A percentile compares a stretch with the other conserved stretches of the same genome.
phyloP scores from a whole-genome alignment of 2,797 vertebrate genomes.

The Phrynocephalus vlangalii region DNA sequence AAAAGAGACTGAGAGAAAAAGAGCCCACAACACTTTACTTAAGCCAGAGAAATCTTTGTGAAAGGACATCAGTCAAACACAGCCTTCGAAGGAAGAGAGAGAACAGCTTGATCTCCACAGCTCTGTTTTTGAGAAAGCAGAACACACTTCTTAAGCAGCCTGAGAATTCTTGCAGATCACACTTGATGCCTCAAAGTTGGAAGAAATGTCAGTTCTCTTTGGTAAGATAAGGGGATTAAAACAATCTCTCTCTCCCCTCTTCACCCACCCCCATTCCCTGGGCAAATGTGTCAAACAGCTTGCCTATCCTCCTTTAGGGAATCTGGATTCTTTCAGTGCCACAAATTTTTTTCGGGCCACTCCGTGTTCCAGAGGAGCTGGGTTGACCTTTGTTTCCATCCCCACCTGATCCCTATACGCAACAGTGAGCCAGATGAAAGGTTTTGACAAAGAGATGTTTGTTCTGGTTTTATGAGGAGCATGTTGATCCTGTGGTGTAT shows the following conservation, averaged over 20 bases:
- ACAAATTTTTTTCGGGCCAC: neutral
- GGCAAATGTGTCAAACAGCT: neutral
- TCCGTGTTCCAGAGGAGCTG: neutral
- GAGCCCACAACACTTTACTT: slow-evolving; percentile 15
- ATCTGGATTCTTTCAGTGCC: neutral
- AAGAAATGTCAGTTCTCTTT: slow-evolving; percentile 15
- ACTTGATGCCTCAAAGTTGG: neutral
- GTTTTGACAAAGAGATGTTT: neutral
- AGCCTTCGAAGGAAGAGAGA: slow-evolving; percentile 21
- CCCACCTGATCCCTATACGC: neutral
- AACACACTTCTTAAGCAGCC: neutral
- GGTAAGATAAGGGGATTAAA: neutral
- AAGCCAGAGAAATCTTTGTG: neutral
- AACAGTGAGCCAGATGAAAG: slow-evolving; percentile 2
- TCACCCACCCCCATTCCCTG: neutral
- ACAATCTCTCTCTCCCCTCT: neutral
- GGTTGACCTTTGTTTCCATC: neutral
- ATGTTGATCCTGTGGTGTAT: neutral
- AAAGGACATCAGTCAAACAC: slow-evolving; percentile 19
- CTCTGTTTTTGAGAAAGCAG: slow-evolving; percentile 9
- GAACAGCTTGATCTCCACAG: slow-evolving; percentile 1
- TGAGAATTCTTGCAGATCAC: neutral
- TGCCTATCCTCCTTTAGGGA: neutral
- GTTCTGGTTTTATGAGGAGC: neutral
- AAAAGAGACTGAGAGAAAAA: neutral